Conservation (phyloP, 2,113 vertebrate species). For the Gymnarchus niloticus region DNA sequence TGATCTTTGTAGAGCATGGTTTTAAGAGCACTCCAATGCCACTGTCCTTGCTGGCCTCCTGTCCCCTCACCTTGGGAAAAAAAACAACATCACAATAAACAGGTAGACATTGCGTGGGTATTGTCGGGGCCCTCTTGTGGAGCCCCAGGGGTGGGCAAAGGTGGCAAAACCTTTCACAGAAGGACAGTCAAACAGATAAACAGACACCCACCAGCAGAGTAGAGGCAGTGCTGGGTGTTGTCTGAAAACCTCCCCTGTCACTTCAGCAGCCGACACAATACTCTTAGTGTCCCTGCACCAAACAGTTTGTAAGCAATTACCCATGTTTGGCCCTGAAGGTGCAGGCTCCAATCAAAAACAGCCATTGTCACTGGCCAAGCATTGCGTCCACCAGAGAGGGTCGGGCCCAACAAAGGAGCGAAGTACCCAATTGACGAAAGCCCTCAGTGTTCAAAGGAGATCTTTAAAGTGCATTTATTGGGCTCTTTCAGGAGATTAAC, state of each 20-base stretch:
- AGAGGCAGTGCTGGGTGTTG: conserved; percentile 44
- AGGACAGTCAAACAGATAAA: conserved; percentile 12
- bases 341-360: conserved; percentile 67
- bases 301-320: conserved; percentile 77
- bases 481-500: conserved; percentile 72
- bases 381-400: conserved; percentile 55
- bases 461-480: conserved; percentile 70
- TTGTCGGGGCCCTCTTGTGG: conserved; percentile 1
- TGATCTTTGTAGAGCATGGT: conserved; percentile 8
- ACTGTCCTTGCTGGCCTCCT: background rate
- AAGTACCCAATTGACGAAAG: conserved; percentile 66
- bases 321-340: conserved; percentile 65
- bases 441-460: conserved; percentile 59
- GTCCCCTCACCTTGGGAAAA: background rate
- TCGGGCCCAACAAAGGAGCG: conserved; percentile 57
- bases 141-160: background rate
- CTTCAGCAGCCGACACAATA: conserved; percentile 50
- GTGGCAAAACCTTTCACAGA: background rate
- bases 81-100: background rate
- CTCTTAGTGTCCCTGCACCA: conserved; percentile 62
- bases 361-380: conserved; percentile 58
- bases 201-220: conserved; percentile 20
- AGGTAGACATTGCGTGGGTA: background rate
- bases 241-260: conserved; percentile 41
- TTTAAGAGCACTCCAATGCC: background rate